A percentile compares a stretch with the other conserved stretches of the same genome.
These are phyloP conservation scores for Micromys minutus DNA, from an alignment of 2,113 vertebrate genomes.

Conservation along the genomic window DNA sequence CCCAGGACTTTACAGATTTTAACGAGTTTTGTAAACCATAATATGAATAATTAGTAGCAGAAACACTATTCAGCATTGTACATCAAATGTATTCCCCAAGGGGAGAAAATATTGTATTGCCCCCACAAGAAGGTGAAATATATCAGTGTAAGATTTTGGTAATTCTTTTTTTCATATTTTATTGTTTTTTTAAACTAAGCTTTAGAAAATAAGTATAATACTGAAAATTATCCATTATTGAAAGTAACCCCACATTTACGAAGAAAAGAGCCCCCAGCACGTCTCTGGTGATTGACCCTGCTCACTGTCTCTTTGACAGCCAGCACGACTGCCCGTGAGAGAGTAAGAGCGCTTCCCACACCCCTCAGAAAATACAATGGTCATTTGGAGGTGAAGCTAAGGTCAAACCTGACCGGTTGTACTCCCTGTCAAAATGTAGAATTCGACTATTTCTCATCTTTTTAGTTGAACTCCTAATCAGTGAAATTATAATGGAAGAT, in stretches of 20 bases:
- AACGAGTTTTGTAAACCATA: not conserved
- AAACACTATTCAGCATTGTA: not conserved
- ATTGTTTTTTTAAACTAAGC: constrained; percentile 15
- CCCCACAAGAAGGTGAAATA: not conserved
- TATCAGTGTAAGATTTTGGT: constrained; percentile 4
- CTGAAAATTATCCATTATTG: constrained; percentile 13
- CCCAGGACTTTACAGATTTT: not conserved
- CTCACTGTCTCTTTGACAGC: constrained; percentile 44
- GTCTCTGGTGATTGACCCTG: constrained; percentile 36
- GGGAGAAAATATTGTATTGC: constrained; percentile 19
- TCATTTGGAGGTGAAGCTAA: constrained; percentile 65
- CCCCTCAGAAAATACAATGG: constrained; percentile 66
- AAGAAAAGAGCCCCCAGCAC: not conserved
- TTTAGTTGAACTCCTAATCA: constrained; percentile 54
- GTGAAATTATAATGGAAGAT: not conserved
- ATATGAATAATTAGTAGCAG: constrained; percentile 26
- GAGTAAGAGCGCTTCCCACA: constrained; percentile 67
- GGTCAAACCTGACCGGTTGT: constrained; percentile 62
- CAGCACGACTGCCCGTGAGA: constrained; percentile 42
- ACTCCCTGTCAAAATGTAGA: constrained; percentile 64
- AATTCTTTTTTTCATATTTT: constrained; percentile 24
- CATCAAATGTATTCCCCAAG: not conserved
- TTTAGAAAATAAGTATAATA: constrained; percentile 25
- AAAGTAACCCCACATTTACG: constrained; percentile 16
- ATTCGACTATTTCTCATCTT: constrained; percentile 60